These are phyloP conservation scores for Microcebus griseorufus DNA, from an alignment of 2,113 vertebrate species.

Conservation along the genomic window DNA sequence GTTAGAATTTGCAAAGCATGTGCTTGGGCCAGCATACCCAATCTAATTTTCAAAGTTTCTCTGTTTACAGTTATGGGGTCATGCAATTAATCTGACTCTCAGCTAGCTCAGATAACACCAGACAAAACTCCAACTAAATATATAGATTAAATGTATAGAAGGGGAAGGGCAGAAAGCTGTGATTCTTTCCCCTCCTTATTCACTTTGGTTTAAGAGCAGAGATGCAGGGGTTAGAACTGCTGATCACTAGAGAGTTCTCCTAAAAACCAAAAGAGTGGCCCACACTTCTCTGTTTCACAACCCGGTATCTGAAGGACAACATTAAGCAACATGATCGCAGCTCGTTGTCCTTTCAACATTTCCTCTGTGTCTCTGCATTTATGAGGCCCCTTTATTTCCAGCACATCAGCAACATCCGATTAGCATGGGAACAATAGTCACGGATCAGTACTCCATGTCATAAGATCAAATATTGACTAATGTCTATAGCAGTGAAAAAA, in stretches of 20 bases:
- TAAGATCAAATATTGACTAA: background rate
- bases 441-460: background rate
- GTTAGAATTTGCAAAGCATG: background rate
- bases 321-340: slow-evolving; percentile 19
- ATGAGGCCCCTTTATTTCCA: background rate
- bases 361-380: background rate
- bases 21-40: background rate
- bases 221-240: background rate
- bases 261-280: background rate
- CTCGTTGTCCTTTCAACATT: slow-evolving; percentile 53
- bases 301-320: background rate
- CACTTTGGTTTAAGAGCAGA: background rate
- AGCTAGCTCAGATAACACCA: background rate
- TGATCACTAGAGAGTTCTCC: slow-evolving; percentile 42
- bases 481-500: background rate
- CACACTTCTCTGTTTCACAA: background rate
- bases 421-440: slow-evolving; percentile 6
- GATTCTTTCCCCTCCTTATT: background rate
- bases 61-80: background rate
- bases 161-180: background rate
- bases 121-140: background rate
- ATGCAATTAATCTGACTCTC: background rate
- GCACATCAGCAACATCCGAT: background rate
- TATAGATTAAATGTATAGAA: background rate
- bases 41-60: background rate